Base-by-base conservation (phyloP, 1,140 invertebrate genomes). In the Dendroctonus valens region DNA sequence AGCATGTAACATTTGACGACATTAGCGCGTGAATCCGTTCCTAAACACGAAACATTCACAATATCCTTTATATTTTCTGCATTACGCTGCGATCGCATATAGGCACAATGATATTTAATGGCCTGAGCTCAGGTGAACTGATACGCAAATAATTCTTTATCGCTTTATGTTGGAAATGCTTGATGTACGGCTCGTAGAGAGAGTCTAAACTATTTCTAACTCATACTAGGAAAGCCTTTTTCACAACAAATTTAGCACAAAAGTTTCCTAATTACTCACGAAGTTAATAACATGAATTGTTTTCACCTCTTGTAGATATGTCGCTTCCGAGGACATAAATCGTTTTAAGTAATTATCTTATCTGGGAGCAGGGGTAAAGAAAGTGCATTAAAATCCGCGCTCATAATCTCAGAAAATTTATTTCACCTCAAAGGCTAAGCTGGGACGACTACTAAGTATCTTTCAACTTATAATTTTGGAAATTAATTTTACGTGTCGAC, bases 291-390 rank as follows among this genome's bases (percentile, higher is more conserved):
- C 57, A 59, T 48, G 57, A 39, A 44, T 15, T 59, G 12, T 59
- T 42, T 39, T 59, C 57, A 59, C 57, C 14, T 44, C 57, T 59
- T 48, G 57, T 59, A 59, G 38, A 48, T 44, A 11, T 59, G 57
- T 59, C 46, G 26, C 26, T 26, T 26, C 26, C 26, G 48, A 61
- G 44, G 49, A 39, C 48, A 61, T 61, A 61, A 61, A 61, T 61
- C 59, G 8, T 52, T 48, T 61, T 50, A 37, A 61, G 46, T 61
- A 61, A 61, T 61, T 61, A 61, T 61, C 59, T 61, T 50, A 61
- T 61, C 59, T 61, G 9, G 12, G 15, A 49, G 42, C 26, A 59
- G 58, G 38, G 41, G 14, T 6, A 12, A 41, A 12, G 38, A 41
- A 51, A n/a, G 59, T 50, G 59, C 39, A 37, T 26, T 11, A 50